These are phyloP conservation scores for Ptiloglossa arizonensis DNA, from an alignment of 1,140 invertebrate genomes.

Conservation along the genomic window DNA sequence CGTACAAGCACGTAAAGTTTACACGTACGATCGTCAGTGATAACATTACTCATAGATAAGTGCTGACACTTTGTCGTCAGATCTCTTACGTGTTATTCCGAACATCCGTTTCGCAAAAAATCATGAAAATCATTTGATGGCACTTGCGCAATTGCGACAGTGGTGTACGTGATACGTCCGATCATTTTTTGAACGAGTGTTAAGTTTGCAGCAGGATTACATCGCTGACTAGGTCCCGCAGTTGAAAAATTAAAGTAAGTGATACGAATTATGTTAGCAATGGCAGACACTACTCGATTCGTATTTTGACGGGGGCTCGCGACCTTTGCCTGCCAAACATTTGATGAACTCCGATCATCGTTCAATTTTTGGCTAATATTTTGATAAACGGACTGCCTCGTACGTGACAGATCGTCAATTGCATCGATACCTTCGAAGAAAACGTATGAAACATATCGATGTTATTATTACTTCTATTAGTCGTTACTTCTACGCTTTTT, in stretches of 20 bases:
- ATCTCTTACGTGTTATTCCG: conserved; percentile 66
- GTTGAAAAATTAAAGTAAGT: conserved; percentile 33
- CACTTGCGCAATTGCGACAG: conserved; percentile 56
- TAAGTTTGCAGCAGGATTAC: neutral
- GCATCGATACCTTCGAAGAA: neutral
- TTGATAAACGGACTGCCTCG: neutral
- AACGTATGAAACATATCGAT: neutral
- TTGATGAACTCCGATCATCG: neutral
- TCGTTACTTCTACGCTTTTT: conserved; percentile 17
- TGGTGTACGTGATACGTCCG: conserved; percentile 23
- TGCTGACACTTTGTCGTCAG: conserved; percentile 4
- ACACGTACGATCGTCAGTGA: neutral
- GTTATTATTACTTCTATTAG: neutral
- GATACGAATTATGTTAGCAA: conserved; percentile 42
- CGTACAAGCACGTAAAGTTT: neutral
- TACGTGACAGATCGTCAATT: neutral
- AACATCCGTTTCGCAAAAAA: conserved; percentile 64
- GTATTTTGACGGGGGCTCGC: conserved; percentile 15
- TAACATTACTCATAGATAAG: conserved; percentile 1
- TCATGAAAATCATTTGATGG: conserved; percentile 58
- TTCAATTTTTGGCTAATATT: conserved; percentile 10
- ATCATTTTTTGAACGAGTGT: conserved; percentile 24
- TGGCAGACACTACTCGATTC: conserved; percentile 23
- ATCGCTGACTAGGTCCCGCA: neutral
- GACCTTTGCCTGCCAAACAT: neutral